phyloP scores from a whole-genome alignment of 1,140 invertebrate species.

The Trichonephila inaurata region DNA sequence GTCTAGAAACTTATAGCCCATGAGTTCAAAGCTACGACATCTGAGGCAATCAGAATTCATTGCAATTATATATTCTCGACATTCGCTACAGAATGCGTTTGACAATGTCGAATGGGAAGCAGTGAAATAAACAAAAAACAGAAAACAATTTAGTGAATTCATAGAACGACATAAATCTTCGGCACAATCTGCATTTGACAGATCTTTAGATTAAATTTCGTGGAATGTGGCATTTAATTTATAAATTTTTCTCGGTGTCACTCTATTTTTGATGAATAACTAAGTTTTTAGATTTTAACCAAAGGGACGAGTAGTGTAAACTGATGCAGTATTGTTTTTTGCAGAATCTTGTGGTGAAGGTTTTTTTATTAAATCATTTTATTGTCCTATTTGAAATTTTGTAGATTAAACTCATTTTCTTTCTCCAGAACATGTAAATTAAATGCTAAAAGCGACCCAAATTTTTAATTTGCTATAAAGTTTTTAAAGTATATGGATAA shows the following conservation, averaged over 20 bases:
- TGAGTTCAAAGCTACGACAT: background rate
- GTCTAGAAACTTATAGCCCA: no score
- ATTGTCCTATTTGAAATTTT: no score
- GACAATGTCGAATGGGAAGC: background rate
- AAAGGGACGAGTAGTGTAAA: background rate
- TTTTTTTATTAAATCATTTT: no score
- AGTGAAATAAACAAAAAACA: background rate
- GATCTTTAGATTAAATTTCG: constrained; percentile 43
- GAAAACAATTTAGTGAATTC: background rate
- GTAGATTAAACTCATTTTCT: no score
- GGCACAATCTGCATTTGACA: constrained; percentile 22
- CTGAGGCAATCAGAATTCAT: background rate
- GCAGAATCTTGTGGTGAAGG: no score
- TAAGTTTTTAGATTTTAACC: background rate
- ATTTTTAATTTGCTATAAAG: no score
- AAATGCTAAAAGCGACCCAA: no score
- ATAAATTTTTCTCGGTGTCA: background rate
- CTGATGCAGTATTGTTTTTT: no score
- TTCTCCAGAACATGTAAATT: no score
- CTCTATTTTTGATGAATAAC: background rate
- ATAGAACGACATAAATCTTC: constrained; percentile 24
- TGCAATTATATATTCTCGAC: constrained; percentile 12
- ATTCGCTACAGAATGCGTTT: background rate
- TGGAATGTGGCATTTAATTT: constrained; percentile 42
- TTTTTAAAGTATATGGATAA: no score